These are phyloP conservation scores for Montipora efflorescens DNA, from an alignment of 64 coral and sea anemone species.

Conservation along the genomic window DNA sequence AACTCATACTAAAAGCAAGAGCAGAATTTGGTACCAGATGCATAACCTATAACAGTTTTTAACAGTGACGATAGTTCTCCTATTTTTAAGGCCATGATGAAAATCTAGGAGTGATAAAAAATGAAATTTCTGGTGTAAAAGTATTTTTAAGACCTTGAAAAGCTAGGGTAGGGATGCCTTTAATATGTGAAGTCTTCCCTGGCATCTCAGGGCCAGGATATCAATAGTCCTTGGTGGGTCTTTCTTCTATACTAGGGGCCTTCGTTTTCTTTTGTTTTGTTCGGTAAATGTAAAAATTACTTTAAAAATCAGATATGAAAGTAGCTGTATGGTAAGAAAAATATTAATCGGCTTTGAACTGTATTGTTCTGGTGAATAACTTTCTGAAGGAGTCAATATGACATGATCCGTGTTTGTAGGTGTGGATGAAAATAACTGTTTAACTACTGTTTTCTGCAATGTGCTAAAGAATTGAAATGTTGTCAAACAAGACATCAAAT, in stretches of 20 bases:
- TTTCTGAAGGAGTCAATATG: not conserved
- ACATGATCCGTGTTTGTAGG: not conserved
- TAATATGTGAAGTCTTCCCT: not conserved
- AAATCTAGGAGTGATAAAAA: conserved; percentile 8
- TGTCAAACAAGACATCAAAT: too few relatives aligned
- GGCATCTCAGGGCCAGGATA: not conserved
- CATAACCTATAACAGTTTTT: not conserved
- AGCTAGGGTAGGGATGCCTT: not conserved
- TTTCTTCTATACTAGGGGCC: not conserved
- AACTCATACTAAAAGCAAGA: too few relatives aligned
- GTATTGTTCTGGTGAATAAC: not conserved
- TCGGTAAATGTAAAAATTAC: not conserved
- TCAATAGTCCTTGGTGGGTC: not conserved
- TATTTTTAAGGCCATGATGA: not conserved
- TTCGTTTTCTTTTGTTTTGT: not conserved
- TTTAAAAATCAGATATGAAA: not conserved
- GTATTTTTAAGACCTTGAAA: not conserved
- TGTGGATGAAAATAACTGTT: conserved; percentile 51
- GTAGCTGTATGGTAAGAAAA: not conserved
- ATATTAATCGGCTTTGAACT: not conserved
- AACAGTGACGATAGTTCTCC: not conserved
- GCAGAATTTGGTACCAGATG: too few relatives aligned
- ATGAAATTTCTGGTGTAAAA: not conserved
- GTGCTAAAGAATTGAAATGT: conserved; percentile 11
- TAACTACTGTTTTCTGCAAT: conserved; percentile 46